phyloP scores from a whole-genome alignment of 1,140 invertebrate species.

The Lepidurus couesii region DNA sequence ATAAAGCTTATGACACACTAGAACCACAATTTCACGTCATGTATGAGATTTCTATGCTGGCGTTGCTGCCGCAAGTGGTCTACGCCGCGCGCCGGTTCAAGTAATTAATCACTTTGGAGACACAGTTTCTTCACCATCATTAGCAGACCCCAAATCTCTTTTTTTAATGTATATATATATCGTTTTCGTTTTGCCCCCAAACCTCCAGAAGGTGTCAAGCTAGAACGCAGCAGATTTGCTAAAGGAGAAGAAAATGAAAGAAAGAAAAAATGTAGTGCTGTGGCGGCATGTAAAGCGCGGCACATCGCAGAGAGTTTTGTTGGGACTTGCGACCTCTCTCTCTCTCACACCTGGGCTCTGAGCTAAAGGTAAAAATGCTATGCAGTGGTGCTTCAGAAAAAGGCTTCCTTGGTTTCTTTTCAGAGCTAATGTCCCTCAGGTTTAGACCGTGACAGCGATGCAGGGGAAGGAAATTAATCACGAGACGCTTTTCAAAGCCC shows the following conservation, averaged over 20 bases:
- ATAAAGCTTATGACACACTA: background rate
- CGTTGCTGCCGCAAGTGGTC: background rate
- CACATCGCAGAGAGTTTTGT: background rate
- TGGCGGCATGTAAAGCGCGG: slow-evolving; percentile 7
- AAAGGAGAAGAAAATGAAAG: background rate
- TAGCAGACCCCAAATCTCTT: background rate
- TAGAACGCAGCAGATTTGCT: background rate
- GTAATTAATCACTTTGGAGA: slow-evolving; percentile 22
- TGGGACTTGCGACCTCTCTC: background rate
- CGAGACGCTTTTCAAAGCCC: slow-evolving; percentile 20
- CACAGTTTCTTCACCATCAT: background rate
- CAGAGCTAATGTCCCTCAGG: slow-evolving; percentile 12
- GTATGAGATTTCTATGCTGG: background rate
- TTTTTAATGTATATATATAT: background rate
- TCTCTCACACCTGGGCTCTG: slow-evolving; percentile 17
- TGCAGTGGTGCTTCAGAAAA: slow-evolving; percentile 21
- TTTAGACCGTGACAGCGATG: slow-evolving; percentile 21
- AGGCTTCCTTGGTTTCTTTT: slow-evolving; percentile 18
- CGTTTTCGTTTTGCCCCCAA: background rate
- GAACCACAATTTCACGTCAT: background rate
- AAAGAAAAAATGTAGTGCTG: background rate
- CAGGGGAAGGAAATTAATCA: slow-evolving; percentile 19
- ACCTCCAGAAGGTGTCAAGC: background rate
- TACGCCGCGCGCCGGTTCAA: background rate
- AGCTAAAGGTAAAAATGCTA: background rate